A percentile compares a stretch with the other conserved stretches of the same genome.
Conservation (phyloP, 1,140 invertebrate species). For the Leguminivora glycinivorella region DNA sequence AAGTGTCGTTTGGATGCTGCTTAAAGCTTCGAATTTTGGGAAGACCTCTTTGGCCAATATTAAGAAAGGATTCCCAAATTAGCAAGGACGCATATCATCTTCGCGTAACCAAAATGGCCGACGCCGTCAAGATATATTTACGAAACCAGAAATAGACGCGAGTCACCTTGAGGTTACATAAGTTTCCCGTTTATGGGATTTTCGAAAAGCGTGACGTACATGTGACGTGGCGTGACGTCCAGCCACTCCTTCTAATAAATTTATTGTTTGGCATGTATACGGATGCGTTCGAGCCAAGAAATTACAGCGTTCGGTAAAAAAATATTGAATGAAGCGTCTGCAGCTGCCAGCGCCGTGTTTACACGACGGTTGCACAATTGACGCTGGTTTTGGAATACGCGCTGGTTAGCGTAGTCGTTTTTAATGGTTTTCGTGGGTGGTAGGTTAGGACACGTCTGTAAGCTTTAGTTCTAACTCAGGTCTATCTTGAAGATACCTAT, state of each 20-base stretch:
- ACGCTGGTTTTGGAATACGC: conserved; percentile 58
- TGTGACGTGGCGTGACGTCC: conserved; percentile 71
- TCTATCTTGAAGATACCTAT: no score
- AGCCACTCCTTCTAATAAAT: conserved; percentile 78
- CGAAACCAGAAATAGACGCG: conserved; percentile 76
- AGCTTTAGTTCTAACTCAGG: no score
- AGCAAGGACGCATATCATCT: conserved; percentile 68
- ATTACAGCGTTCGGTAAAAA: conserved; percentile 77
- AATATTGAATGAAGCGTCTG: conserved; percentile 75
- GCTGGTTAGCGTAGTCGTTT: conserved; percentile 23
- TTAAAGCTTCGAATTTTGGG: no score
- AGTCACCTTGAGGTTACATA: conserved; percentile 77
- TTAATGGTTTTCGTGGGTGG: conserved; percentile 3
- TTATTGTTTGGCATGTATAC: conserved; percentile 79
- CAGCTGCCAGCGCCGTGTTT: conserved; percentile 72
- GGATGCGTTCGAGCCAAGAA: conserved; percentile 78
- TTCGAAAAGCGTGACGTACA: conserved; percentile 58
- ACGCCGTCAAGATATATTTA: conserved; percentile 76
- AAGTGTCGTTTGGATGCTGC: no score
- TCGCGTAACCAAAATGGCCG: conserved; percentile 71
- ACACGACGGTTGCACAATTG: conserved; percentile 63
- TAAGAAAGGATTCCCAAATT: conserved; percentile 76
- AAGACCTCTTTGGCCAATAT: no score
- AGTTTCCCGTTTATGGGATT: conserved; percentile 42
- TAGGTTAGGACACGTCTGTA: no score